Evolutionary conservation across 2,888 invertebrate genomes (phyloP), one percentile per base, ranked within the genome.

Genomic region (Drosophila borborema): DNA sequence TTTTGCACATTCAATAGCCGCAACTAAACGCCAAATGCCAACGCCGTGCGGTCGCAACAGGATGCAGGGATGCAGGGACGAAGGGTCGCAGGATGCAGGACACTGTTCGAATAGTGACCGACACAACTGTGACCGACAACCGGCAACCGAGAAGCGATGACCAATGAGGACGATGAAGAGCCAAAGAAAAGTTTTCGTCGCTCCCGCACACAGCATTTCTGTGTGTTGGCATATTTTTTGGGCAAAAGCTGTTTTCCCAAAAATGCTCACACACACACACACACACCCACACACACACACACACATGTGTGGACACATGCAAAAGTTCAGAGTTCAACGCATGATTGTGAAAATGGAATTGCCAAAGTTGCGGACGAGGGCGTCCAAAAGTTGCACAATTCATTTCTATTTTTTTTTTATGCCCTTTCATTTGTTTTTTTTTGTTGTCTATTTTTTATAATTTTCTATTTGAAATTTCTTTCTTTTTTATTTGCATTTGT

Each of bases 311-410:
- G 34, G 45, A 66, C 68, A 74, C 72, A 77, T 64, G 69, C 68
- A 69, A 82, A 82, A 91, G 89, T 91, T 89, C 85, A 89, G 82
- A 89, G 89, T 85, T 90, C 90, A 91, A 87, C 87, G 90, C 81
- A 90, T 90, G 91, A 90, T 90, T 91, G 90, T 90, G 90, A 89
- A 89, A 89, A 91, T 88, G 86, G 90, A 91, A 89, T 91, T 87
- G 91, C 77, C 81, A 90, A 91, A 90, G 91, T 91, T 91, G 85
- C 74, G 56, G 36, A 81, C 75, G 75, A 82, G 87, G 72, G 75
- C 87, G 81, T 72, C 64, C 51, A 83, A 82, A 86, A 89, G 87
- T 89, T 77, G 68, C 73, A 89, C 67, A 65, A 65, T 70, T 54
- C 54, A 38, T 40, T 54, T 40, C 53, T 38, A 20, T 36, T 38